phyloP scores from a whole-genome alignment of 2,888 invertebrate genomes.

The Drosophila lacicola region DNA sequence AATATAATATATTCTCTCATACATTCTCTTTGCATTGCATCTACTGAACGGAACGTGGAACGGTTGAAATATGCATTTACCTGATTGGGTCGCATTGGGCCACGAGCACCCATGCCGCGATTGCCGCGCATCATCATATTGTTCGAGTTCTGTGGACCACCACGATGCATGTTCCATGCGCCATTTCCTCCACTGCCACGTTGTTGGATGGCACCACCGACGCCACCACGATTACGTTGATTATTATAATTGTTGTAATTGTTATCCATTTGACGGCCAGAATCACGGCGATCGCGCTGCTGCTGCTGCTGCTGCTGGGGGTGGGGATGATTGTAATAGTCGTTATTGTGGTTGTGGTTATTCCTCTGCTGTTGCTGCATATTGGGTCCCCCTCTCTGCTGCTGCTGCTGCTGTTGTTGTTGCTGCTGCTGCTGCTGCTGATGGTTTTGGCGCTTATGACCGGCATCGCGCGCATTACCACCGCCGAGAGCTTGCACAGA shows the following conservation, averaged over 20 bases:
- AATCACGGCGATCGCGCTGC: constrained; percentile 84
- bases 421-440: constrained; percentile 65
- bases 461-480: constrained; percentile 84
- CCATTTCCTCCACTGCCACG: constrained; percentile 75
- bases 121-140: constrained; percentile 83
- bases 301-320: constrained; percentile 57
- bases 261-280: constrained; percentile 82
- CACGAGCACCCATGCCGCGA: constrained; percentile 81
- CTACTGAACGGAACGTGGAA: too few relatives aligned
- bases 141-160: constrained; percentile 78
- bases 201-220: constrained; percentile 78
- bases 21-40: too few relatives aligned
- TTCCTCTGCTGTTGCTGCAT: constrained; percentile 62
- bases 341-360: constrained; percentile 59
- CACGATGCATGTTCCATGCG: constrained; percentile 84
- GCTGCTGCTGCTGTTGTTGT: constrained; percentile 67
- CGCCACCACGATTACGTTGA: constrained; percentile 80
- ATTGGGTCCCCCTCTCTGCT: constrained; percentile 64
- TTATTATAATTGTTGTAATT: constrained; percentile 82
- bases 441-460: constrained; percentile 81
- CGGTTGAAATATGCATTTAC: constrained; percentile 48
- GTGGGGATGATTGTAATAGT: constrained; percentile 77
- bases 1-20: too few relatives aligned
- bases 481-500: constrained; percentile 68
- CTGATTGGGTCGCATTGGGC: constrained; percentile 83